Base-by-base conservation (phyloP, 1,140 invertebrate species). In the Hycleus phaleratus region DNA sequence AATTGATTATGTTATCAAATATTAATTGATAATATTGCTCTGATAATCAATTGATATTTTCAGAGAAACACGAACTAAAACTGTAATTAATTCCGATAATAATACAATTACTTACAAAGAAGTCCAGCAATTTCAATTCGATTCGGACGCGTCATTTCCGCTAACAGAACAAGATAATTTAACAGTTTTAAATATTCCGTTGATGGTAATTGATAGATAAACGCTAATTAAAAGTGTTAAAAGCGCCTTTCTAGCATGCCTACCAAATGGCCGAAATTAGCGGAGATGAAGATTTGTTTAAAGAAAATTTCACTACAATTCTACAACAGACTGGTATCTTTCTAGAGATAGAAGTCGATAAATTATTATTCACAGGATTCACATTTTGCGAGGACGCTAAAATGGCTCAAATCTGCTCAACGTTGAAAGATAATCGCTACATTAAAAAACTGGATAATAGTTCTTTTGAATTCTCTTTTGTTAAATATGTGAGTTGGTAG, bases 151-250 rank as follows among this genome's bases (percentile, higher is more conserved):
- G 26, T 83, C 82, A 0, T 71, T 71, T 2, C 70, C 70, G 0
- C 71, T 81, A 0, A 81, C 73, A 0, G 80, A 85, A 63, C 71
- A 78, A 43, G 84, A 86, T 67, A 71, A 75, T n/a, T 68, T 87
- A 24, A 80, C 77, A 12, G 75, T 85, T 3, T 78, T 84, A n/a
- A 81, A 87, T 68, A 76, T 83, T 11, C 72, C 78, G 0, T 75
- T 83, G 48, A 67, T 83, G 78, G 82, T 85, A 71, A 76, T 18
- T 2, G 18, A 74, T 32, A 2, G 4, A 32, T 7, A 32, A 7
- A 5, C 32, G 32, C 32, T 32, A 7, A 32, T 32, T 32, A 32
- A 18, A 18, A 1, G 32, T 7, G 32, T 4, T 32, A 32, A 7
- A 4, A 5, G 32, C 1, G 32, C 7, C 32, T 32, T 18, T 18